Evolutionary conservation across 2,797 vertebrate genomes (phyloP).

Genomic region (Acanthis flammea): DNA sequence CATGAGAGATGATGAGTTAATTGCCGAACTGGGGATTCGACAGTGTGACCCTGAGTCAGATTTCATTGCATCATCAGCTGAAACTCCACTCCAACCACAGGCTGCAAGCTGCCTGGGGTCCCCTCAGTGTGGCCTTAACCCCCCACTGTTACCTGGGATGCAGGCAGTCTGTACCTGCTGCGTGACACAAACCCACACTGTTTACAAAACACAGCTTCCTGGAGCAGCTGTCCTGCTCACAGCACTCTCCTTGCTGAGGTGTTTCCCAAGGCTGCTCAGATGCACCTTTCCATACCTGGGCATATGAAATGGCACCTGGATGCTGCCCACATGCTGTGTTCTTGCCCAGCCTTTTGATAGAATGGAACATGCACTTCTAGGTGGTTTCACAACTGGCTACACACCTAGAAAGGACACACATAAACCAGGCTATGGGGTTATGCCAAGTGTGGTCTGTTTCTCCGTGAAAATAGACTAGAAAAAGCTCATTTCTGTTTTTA

Average conservation of each 20-base stretch:
- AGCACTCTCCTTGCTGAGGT: not conserved
- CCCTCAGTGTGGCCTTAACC: not conserved
- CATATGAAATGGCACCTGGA: not conserved
- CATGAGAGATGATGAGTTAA: not conserved
- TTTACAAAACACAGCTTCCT: not conserved
- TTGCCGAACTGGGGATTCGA: not conserved
- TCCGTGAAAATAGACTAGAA: not conserved
- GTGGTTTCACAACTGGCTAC: not conserved
- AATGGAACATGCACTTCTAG: not conserved
- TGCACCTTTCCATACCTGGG: not conserved
- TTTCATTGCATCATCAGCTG: not conserved
- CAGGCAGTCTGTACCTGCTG: not conserved
- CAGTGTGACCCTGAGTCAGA: not conserved
- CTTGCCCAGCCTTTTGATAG: not conserved
- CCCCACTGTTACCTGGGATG: not conserved
- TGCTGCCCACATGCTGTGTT: not conserved
- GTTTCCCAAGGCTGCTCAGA: not conserved
- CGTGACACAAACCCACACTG: fast-evolving
- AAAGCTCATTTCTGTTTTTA: not conserved
- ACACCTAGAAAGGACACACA: not conserved
- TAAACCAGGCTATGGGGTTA: not conserved
- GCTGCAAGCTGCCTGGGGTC: not conserved
- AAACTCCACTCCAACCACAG: not conserved
- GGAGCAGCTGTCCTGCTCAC: not conserved
- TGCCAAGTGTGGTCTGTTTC: not conserved